Conservation (phyloP, 2,888 invertebrate genomes). For the Lasioglossum morio region DNA sequence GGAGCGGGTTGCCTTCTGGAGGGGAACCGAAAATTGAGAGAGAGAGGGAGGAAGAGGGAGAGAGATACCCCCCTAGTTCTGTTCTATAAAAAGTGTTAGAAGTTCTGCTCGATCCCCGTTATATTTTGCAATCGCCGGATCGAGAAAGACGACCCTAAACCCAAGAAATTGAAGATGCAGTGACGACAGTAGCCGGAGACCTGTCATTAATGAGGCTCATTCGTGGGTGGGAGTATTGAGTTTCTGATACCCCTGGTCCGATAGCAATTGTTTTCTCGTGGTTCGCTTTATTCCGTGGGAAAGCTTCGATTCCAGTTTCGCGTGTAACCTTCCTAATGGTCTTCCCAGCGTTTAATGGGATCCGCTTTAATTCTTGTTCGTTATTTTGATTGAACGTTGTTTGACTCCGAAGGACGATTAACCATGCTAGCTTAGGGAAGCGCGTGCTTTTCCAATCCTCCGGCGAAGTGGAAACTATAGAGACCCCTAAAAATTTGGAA, state of each 20-base stretch:
- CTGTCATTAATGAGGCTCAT: background rate
- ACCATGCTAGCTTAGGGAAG: background rate
- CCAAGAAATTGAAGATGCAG: background rate
- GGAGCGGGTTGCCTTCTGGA: too few species aligned
- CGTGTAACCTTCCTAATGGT: background rate
- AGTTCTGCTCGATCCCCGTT: background rate
- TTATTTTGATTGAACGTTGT: background rate
- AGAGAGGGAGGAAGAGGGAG: too few species aligned
- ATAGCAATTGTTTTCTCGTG: background rate
- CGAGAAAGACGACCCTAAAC: background rate
- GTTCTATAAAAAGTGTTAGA: background rate
- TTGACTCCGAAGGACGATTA: background rate
- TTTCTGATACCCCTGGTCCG: background rate
- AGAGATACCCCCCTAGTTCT: too few species aligned
- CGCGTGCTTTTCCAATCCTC: background rate
- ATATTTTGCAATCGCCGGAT: background rate
- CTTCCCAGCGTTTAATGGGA: background rate
- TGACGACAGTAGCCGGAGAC: background rate
- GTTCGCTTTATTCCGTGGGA: background rate
- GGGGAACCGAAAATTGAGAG: too few species aligned
- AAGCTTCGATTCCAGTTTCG: background rate
- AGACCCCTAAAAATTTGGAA: background rate
- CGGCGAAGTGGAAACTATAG: background rate
- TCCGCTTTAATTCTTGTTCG: constrained; percentile 18
- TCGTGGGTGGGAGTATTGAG: background rate